Evolutionary conservation across 2,113 vertebrate species (phyloP), one percentile per base, ranked within the genome.

Genomic region (Gavialis gangeticus): DNA sequence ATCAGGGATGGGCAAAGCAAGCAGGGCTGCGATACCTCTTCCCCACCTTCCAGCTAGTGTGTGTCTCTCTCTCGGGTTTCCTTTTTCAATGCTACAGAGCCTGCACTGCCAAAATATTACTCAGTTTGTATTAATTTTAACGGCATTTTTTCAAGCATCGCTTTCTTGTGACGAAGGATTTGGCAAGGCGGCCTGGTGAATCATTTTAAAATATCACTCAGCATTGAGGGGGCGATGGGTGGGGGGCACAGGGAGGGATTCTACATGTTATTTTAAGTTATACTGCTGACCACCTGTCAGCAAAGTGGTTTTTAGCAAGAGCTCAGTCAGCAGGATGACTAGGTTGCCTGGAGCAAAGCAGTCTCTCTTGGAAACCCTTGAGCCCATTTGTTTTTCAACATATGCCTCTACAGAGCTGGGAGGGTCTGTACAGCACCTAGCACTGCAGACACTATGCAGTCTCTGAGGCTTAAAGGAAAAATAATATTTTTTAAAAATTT

Each of bases 271-370:
- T 94, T 91, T 95, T 77, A 92, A 95, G 76, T 34, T 82, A 71
- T 84, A 21, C 18, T 21, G 46, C 34, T 90, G 77, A 95, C 75
- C 92, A 96, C 95, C 90, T 95, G 92, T 95, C 87, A 88, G 71
- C 62, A 77, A 88, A 73, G 46, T 84, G 58, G 2, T 37, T 90
- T 95, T 95, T 88, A 28, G 4, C 85, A 84, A 63, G 84, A 92
- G 64, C 46, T 58, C 3, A 46, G 64, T 75, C 87, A 46, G 46
- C 46, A 46, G 46, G 46, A 46, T 46, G 46, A 46, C 7, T 46
- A 63, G 93, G 89, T 62, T 79, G 75, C 30, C n/a, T 77, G 62
- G 93, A 46, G 46, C 8, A 46, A 95, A 88, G 83, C 34, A 37
- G 21, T 58, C 85, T 67, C 77, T 94, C 4, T 73, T 82, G 15